A percentile compares a stretch with the other conserved stretches of the same genome.
These are phyloP conservation scores for Hylomyscus alleni DNA, from an alignment of 2,797 vertebrate species.

Conservation along the genomic window DNA sequence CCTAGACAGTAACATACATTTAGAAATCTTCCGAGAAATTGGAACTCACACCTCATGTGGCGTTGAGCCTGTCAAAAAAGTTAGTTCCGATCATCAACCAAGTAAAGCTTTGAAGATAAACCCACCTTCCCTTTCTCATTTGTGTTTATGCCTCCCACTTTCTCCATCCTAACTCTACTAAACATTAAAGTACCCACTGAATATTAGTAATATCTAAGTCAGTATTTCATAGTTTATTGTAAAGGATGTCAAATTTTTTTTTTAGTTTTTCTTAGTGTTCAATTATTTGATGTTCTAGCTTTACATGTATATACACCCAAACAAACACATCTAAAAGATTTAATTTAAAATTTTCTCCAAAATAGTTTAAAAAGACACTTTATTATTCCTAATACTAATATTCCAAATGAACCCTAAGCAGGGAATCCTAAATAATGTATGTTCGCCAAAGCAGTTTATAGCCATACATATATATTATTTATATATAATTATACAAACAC, in stretches of 20 bases:
- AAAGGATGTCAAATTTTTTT: not conserved
- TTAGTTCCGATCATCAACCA: not conserved
- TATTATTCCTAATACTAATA: not conserved
- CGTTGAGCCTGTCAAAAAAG: not conserved
- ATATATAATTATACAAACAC: no score
- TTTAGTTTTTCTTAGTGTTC: slow-evolving; percentile 3
- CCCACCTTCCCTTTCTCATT: not conserved
- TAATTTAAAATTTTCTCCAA: not conserved
- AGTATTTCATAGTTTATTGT: not conserved
- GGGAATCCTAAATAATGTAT: not conserved
- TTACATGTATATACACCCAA: not conserved
- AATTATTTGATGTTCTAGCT: not conserved
- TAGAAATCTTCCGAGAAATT: not conserved
- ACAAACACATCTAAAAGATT: not conserved
- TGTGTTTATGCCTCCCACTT: not conserved
- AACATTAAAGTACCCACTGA: not conserved
- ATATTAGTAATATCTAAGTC: not conserved
- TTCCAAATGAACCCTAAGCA: not conserved
- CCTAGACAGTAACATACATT: not conserved
- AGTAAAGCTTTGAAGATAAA: not conserved
- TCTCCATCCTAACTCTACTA: not conserved
- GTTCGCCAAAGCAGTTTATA: not conserved
- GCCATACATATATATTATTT: not conserved
- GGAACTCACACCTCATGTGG: not conserved
- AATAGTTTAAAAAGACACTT: not conserved